Conservation (phyloP, 2,888 invertebrate genomes). For the Drosophila imparisetae region DNA sequence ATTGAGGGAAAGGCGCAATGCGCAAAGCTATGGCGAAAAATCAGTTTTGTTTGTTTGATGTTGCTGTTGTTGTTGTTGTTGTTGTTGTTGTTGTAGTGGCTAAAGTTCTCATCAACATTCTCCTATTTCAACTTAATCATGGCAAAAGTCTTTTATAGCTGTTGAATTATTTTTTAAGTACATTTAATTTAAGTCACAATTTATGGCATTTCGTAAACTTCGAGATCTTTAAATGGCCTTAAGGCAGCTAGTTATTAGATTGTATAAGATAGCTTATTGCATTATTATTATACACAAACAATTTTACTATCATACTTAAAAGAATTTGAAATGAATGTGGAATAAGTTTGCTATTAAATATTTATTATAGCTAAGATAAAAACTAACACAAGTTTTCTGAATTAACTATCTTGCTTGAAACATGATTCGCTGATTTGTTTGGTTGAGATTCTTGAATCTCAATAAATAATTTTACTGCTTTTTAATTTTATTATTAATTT, state of each 20-base stretch:
- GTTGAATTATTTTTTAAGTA: constrained; percentile 25
- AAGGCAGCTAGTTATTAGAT: background rate
- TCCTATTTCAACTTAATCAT: constrained; percentile 49
- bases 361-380: background rate
- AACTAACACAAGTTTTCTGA: background rate
- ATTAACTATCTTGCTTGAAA: too few relatives aligned
- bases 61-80: constrained; percentile 22
- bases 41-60: constrained; percentile 48
- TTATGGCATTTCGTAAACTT: constrained; percentile 23
- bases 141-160: constrained; percentile 39
- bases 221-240: background rate
- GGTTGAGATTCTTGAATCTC: background rate
- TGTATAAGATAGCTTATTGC: background rate
- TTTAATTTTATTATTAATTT: background rate
- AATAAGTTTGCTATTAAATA: background rate
- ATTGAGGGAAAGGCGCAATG: constrained; percentile 81
- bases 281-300: background rate
- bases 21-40: constrained; percentile 42
- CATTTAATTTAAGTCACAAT: constrained; percentile 16
- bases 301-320: background rate
- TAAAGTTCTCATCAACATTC: constrained; percentile 58
- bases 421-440: background rate
- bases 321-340: background rate
- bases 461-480: background rate
- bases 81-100: constrained; percentile 8